Evolutionary conservation across 2,113 vertebrate genomes (phyloP).

Genomic region (Calonectris borealis): DNA sequence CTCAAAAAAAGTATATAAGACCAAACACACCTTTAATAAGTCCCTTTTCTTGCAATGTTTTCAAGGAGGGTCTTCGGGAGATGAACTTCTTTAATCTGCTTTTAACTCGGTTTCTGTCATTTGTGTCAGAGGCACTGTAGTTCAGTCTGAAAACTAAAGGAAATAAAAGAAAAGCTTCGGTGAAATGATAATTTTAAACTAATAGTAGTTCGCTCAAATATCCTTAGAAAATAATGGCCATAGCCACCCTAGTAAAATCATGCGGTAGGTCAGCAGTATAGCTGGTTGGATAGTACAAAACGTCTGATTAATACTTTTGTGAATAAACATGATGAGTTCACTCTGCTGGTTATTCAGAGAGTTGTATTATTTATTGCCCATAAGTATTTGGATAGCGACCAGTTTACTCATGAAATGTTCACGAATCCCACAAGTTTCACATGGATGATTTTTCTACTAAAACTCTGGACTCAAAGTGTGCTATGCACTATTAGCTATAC

Average conservation of each 20-base stretch:
- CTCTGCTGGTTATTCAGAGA: neutral
- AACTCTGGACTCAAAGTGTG: neutral
- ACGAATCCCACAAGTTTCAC: conserved; percentile 39
- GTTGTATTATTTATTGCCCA: conserved; percentile 32
- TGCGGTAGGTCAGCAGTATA: neutral
- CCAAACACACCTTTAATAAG: conserved; percentile 84
- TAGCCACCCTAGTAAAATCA: neutral
- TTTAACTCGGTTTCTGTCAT: conserved; percentile 85
- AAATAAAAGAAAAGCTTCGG: neutral
- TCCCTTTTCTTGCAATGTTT: conserved; percentile 89
- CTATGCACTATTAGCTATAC: conserved; percentile 1
- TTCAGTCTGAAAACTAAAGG: conserved; percentile 84
- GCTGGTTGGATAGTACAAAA: neutral
- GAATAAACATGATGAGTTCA: conserved; percentile 42
- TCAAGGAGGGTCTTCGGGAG: conserved; percentile 85
- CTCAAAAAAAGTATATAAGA: neutral
- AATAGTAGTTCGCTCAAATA: neutral
- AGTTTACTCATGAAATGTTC: conserved; percentile 47
- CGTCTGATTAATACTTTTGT: conserved; percentile 27
- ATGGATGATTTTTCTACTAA: neutral
- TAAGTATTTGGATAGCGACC: conserved; percentile 39
- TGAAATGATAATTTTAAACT: neutral
- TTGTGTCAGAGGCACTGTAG: conserved; percentile 85
- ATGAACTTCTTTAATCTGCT: conserved; percentile 92
- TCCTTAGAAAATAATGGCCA: neutral